A percentile compares a stretch with the other conserved stretches of the same genome.
Evolutionary conservation across 92 coral and sea anemone genomes (phyloP).

Genomic region (Diadumene lineata): DNA sequence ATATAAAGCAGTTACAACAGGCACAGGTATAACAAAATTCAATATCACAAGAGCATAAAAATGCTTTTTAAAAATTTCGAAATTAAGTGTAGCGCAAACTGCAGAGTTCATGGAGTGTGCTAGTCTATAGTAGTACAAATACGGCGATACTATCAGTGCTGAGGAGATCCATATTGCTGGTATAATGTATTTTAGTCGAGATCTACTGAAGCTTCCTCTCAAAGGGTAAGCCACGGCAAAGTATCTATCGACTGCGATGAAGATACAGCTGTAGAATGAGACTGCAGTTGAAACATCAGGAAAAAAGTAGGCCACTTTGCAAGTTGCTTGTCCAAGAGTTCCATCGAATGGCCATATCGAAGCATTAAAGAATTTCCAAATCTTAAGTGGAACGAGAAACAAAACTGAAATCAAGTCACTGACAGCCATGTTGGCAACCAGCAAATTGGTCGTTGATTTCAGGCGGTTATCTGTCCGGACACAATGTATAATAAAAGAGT

Average conservation of each 20-base stretch:
- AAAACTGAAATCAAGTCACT: background rate
- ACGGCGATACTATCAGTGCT: background rate
- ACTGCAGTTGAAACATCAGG: background rate
- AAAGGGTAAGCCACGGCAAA: slow-evolving; percentile 6
- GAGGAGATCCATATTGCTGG: slow-evolving; percentile 19
- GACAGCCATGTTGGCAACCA: slow-evolving; percentile 26
- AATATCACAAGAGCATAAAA: background rate
- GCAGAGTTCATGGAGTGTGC: background rate
- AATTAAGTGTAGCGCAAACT: background rate
- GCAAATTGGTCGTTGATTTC: background rate
- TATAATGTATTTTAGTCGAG: slow-evolving; percentile 20
- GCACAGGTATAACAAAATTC: background rate
- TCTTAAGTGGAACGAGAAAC: background rate
- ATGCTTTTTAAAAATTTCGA: background rate
- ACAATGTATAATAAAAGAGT: background rate
- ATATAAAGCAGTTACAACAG: background rate
- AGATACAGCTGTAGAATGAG: slow-evolving; percentile 6
- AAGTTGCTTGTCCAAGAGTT: background rate
- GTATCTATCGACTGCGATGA: slow-evolving; percentile 12
- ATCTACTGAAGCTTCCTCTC: slow-evolving; percentile 14
- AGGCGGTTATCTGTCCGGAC: slow-evolving; percentile 1
- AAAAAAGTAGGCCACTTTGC: background rate
- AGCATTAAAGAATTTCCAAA: background rate
- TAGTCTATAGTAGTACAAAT: background rate
- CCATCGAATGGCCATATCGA: background rate